A percentile compares a stretch with the other conserved stretches of the same genome.
These are phyloP conservation scores for Gymnobelideus leadbeateri DNA, from an alignment of 2,113 vertebrate genomes.

Conservation along the genomic window DNA sequence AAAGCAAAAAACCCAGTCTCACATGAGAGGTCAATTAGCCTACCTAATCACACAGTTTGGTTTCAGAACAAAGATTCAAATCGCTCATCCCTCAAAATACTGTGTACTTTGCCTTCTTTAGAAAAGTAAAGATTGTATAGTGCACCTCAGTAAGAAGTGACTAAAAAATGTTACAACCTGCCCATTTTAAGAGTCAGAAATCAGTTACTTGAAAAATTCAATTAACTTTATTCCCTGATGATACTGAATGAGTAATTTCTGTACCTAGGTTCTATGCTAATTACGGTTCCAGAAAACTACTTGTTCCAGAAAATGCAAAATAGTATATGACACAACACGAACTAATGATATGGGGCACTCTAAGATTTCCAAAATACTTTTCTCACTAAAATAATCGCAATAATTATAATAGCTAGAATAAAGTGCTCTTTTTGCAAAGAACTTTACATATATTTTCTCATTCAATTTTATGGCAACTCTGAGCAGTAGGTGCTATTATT, in stretches of 20 bases:
- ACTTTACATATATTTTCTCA: neutral
- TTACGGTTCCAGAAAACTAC: constrained; percentile 4
- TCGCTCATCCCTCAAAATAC: neutral
- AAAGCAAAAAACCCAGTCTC: neutral
- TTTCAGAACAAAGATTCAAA: neutral
- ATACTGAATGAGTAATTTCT: neutral
- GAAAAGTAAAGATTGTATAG: neutral
- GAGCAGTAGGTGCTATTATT: neutral
- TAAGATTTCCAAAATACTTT: neutral
- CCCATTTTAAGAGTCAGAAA: neutral
- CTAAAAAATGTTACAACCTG: neutral
- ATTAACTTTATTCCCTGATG: constrained; percentile 12
- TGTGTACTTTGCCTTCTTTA: neutral
- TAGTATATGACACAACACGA: neutral
- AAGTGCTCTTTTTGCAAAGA: neutral
- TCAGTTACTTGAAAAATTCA: neutral
- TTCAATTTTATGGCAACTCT: neutral
- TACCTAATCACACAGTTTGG: neutral
- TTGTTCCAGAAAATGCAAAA: constrained; percentile 29
- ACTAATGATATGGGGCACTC: neutral
- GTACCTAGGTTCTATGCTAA: neutral
- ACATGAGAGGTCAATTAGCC: neutral
- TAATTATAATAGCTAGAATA: neutral
- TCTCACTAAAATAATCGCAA: neutral
- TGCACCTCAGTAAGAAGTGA: neutral